Percentiles rank a stretch among this genome's conserved stretches.
Conservation (phyloP, 2,797 vertebrate genomes). For the Distichodus sexfasciatus region DNA sequence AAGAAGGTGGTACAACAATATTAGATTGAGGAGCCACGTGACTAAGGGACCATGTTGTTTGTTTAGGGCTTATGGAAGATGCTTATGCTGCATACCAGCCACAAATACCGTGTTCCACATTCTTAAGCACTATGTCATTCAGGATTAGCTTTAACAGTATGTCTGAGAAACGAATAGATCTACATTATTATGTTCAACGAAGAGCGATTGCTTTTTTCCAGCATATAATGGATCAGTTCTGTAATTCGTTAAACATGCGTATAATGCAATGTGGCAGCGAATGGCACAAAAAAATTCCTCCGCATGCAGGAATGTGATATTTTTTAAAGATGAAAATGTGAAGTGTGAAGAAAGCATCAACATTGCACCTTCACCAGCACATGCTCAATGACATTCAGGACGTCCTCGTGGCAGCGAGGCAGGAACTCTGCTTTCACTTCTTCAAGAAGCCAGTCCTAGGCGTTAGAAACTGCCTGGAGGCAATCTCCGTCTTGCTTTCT, state of each 20-base stretch:
- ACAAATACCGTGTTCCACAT: no score
- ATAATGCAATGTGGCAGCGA: background rate
- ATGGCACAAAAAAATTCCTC: background rate
- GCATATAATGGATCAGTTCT: background rate
- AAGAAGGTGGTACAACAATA: no score
- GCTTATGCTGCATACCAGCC: no score
- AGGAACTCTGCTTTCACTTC: conserved; percentile 26
- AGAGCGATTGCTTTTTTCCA: background rate
- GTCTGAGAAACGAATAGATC: no score
- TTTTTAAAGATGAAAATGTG: conserved; percentile 21
- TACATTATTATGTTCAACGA: no score
- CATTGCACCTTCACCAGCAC: conserved; percentile 33
- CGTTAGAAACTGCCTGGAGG: conserved; percentile 36
- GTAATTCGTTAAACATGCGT: background rate
- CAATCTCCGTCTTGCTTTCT: conserved; percentile 32
- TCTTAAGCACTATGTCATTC: no score
- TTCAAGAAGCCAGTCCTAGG: conserved; percentile 36
- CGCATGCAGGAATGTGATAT: background rate
- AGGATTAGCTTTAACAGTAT: no score
- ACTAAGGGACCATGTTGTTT: no score
- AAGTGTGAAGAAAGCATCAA: conserved; percentile 29
- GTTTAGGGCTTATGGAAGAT: no score
- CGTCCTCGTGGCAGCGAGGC: conserved; percentile 31
- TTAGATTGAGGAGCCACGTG: no score
- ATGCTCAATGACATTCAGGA: conserved; percentile 43